phyloP scores from a whole-genome alignment of 2,888 invertebrate species.

The Horisme vitalbata region DNA sequence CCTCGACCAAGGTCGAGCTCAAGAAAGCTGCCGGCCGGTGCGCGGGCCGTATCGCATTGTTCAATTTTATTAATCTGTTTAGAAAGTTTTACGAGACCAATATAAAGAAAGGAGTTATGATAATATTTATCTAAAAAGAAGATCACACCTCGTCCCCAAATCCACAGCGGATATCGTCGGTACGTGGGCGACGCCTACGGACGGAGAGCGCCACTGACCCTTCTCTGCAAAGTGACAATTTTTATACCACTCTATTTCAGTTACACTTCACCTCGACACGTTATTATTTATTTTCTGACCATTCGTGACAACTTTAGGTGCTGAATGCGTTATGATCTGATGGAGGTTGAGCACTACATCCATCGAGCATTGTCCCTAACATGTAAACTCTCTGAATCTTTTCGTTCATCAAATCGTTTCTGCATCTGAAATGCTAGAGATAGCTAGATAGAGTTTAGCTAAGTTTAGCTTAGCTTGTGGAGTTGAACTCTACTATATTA shows the following conservation, averaged over 20 bases:
- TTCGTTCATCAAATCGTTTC: too few species aligned
- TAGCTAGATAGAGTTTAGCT: too few species aligned
- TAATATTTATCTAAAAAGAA: constrained; percentile 22
- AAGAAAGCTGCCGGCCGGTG: constrained; percentile 39
- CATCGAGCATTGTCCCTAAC: constrained; percentile 32
- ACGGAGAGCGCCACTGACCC: constrained; percentile 62
- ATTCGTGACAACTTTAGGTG: constrained; percentile 59
- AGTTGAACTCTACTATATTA: too few species aligned
- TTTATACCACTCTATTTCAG: constrained; percentile 65
- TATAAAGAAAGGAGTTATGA: constrained; percentile 23
- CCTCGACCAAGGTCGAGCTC: constrained; percentile 71
- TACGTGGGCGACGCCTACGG: constrained; percentile 75
- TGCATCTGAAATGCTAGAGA: too few species aligned
- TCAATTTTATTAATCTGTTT: constrained; percentile 25
- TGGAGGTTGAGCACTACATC: constrained; percentile 42
- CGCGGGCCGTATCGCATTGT: constrained; percentile 48
- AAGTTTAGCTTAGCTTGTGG: too few species aligned
- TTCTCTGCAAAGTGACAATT: constrained; percentile 61
- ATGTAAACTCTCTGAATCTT: too few species aligned
- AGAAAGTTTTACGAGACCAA: constrained; percentile 28
- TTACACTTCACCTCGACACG: constrained; percentile 40
- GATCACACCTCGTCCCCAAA: constrained; percentile 52
- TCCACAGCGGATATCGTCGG: constrained; percentile 65
- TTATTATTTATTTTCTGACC: constrained; percentile 45
- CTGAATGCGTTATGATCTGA: constrained; percentile 35